phyloP scores from a whole-genome alignment of 2,797 vertebrate species.

The Onychomys arenicola region DNA sequence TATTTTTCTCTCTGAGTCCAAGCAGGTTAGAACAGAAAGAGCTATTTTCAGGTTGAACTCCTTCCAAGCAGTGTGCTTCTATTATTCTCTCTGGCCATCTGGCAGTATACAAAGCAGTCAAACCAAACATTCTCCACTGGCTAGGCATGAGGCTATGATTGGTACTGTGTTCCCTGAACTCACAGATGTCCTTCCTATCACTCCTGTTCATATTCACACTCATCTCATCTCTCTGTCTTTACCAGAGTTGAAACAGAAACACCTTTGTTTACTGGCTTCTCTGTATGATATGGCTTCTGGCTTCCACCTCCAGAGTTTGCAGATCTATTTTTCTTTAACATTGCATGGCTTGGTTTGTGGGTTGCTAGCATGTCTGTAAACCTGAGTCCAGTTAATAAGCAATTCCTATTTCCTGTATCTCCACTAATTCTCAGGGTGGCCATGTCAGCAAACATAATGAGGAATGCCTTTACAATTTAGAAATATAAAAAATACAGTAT shows the following conservation, averaged over 20 bases:
- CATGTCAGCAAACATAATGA: not conserved
- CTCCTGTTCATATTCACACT: not conserved
- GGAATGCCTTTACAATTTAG: not conserved
- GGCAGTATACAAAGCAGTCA: not conserved
- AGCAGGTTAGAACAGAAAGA: not conserved
- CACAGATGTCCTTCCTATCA: not conserved
- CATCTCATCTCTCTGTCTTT: not conserved
- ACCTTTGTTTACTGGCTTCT: not conserved
- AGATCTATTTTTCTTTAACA: not conserved
- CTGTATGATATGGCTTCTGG: not conserved
- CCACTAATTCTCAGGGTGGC: not conserved
- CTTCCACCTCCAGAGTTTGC: not conserved
- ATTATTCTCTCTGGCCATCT: constrained; percentile 17
- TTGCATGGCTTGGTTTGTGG: not conserved
- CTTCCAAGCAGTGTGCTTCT: not conserved
- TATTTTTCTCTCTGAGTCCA: not conserved
- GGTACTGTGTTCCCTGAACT: not conserved
- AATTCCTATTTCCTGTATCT: not conserved
- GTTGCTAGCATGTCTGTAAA: not conserved
- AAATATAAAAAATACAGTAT: not conserved
- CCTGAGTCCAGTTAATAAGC: not conserved
- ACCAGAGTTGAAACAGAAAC: not conserved
- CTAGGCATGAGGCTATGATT: not conserved
- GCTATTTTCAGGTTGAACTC: not conserved
- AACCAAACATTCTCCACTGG: not conserved